Conservation (phyloP, 2,113 vertebrate genomes). For the Coreoperca whiteheadi region DNA sequence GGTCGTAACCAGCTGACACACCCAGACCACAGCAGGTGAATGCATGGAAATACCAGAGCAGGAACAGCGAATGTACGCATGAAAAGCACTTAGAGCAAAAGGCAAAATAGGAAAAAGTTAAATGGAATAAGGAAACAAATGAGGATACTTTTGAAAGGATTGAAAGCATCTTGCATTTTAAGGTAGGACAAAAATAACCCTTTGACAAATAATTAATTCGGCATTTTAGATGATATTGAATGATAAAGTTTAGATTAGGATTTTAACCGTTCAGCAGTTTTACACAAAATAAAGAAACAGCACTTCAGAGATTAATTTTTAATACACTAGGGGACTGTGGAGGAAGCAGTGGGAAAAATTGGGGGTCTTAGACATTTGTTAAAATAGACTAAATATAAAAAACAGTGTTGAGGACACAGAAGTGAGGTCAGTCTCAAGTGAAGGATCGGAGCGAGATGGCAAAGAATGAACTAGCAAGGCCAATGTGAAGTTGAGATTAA, state of each 20-base stretch:
- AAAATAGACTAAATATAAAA: conserved; percentile 32
- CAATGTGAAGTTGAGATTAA: conserved; percentile 52
- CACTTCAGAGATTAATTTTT: neutral
- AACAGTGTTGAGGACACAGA: conserved; percentile 19
- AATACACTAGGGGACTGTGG: neutral
- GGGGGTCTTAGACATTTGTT: conserved; percentile 2
- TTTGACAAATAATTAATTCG: neutral
- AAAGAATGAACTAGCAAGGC: conserved; percentile 41
- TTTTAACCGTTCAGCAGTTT: neutral
- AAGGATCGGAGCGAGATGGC: conserved; percentile 37
- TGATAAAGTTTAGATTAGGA: neutral
- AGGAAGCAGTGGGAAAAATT: neutral
- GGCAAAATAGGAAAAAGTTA: neutral
- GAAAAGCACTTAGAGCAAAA: conserved; percentile 16
- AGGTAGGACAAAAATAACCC: neutral
- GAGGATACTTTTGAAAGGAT: neutral
- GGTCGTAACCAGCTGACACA: conserved; percentile 76
- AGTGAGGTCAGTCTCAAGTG: conserved; percentile 42
- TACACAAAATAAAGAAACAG: conserved; percentile 3
- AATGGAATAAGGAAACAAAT: conserved; percentile 9
- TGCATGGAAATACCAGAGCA: conserved; percentile 43
- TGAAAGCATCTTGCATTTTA: conserved; percentile 14
- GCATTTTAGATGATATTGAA: conserved; percentile 2
- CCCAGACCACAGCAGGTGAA: conserved; percentile 77
- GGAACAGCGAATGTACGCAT: conserved; percentile 7